Evolutionary conservation across 2,888 invertebrate genomes (phyloP).

Genomic region (Drosophila mayaguana): DNA sequence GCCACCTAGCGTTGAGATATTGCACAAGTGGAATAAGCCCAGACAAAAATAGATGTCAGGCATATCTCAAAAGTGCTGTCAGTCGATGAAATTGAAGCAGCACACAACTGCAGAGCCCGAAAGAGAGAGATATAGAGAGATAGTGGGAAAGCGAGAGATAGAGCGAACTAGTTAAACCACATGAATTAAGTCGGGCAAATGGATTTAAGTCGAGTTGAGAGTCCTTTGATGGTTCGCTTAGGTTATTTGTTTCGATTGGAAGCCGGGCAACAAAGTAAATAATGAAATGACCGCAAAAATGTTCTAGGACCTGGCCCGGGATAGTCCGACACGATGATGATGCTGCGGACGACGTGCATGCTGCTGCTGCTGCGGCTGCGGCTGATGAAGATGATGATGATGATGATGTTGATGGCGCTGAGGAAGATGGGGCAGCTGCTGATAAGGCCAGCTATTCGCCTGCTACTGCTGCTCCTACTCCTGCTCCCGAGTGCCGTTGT

Average conservation of each 20-base stretch:
- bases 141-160: neutral
- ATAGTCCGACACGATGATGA: slow-evolving; percentile 24
- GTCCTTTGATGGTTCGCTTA: slow-evolving; percentile 37
- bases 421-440: slow-evolving; percentile 9
- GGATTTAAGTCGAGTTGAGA: slow-evolving; percentile 20
- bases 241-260: slow-evolving; percentile 53
- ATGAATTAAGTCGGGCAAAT: slow-evolving; percentile 38
- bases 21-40: neutral
- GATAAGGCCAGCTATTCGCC: slow-evolving; percentile 25
- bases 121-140: neutral
- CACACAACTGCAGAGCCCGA: neutral
- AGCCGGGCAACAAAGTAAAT: slow-evolving; percentile 43
- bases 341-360: slow-evolving; percentile 1
- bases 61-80: slow-evolving; percentile 4
- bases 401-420: neutral
- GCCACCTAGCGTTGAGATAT: slow-evolving; percentile 9
- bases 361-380: neutral
- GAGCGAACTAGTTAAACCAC: slow-evolving; percentile 24
- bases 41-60: slow-evolving; percentile 1
- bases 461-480: slow-evolving; percentile 8
- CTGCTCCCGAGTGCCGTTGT: slow-evolving; percentile 33
- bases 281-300: slow-evolving; percentile 30
- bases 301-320: slow-evolving; percentile 5
- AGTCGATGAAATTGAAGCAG: slow-evolving; percentile 7
- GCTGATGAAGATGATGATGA: neutral